A percentile compares a stretch with the other conserved stretches of the same genome.
These are phyloP conservation scores for Falco naumanni DNA, from an alignment of 2,797 vertebrate genomes.

Conservation along the genomic window DNA sequence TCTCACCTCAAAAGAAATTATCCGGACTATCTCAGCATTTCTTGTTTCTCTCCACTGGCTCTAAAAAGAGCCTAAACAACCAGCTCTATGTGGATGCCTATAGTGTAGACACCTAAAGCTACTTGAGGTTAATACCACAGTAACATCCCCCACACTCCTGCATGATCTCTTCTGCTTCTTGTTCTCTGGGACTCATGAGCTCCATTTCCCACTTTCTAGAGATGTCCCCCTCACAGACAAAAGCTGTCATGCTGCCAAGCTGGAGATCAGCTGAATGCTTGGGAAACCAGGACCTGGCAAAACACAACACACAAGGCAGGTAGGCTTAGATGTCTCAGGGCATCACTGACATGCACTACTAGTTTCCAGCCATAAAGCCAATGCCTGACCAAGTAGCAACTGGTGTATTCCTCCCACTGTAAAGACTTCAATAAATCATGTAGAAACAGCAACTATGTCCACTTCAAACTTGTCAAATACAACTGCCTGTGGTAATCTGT, in stretches of 20 bases:
- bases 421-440: neutral
- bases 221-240: neutral
- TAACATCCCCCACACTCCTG: fast-evolving
- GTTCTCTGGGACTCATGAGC: neutral
- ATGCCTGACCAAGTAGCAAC: neutral
- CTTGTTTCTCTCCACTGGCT: neutral
- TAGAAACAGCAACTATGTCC: neutral
- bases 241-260: neutral
- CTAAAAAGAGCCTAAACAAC: neutral
- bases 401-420: neutral
- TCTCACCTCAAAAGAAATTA: neutral
- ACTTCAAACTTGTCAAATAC: neutral
- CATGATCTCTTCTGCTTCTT: neutral
- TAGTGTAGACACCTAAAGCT: neutral
- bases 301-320: neutral
- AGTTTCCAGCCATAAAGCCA: neutral
- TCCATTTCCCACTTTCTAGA: neutral
- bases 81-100: neutral
- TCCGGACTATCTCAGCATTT: neutral
- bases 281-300: neutral
- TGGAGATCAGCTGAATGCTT: neutral
- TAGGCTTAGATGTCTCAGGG: neutral
- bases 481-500: neutral
- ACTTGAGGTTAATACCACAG: neutral
- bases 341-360: neutral